Evolutionary conservation across 2,888 invertebrate genomes (phyloP).

Genomic region (Tryphoninae sp.): DNA sequence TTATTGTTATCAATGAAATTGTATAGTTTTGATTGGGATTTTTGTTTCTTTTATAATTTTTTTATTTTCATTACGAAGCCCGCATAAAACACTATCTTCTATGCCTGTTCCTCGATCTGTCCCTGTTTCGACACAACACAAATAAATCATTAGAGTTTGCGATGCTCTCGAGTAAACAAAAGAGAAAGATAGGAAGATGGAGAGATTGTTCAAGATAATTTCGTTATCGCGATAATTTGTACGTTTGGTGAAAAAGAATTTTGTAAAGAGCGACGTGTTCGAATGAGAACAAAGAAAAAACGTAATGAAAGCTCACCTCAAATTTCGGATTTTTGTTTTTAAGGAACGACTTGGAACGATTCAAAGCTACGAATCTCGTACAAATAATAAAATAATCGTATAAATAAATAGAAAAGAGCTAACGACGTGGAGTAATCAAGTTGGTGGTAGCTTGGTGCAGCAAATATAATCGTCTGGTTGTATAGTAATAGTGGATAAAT

Average conservation of each 20-base stretch:
- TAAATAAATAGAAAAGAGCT: conserved; percentile 41
- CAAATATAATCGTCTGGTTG: conserved; percentile 52
- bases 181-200: conserved; percentile 64
- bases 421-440: conserved; percentile 53
- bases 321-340: conserved; percentile 10
- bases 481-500: conserved; percentile 37
- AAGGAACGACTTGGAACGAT: not conserved
- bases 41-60: not conserved
- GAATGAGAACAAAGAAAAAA: not conserved
- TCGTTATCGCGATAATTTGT: conserved; percentile 41
- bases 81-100: conserved; percentile 76
- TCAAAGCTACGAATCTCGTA: conserved; percentile 16
- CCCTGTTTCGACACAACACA: conserved; percentile 77
- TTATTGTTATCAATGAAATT: conserved; percentile 28
- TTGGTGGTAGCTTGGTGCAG: conserved; percentile 57
- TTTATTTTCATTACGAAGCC: conserved; percentile 38
- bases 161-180: conserved; percentile 54
- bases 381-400: conserved; percentile 38
- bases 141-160: conserved; percentile 72
- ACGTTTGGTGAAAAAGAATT: conserved; percentile 2
- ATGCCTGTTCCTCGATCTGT: conserved; percentile 79
- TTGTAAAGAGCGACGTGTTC: not conserved
- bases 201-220: conserved; percentile 58
- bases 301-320: not conserved
- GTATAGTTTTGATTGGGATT: conserved; percentile 31